Evolutionary conservation across 2,113 vertebrate species (phyloP).

Genomic region (Campylomormyrus numenius): DNA sequence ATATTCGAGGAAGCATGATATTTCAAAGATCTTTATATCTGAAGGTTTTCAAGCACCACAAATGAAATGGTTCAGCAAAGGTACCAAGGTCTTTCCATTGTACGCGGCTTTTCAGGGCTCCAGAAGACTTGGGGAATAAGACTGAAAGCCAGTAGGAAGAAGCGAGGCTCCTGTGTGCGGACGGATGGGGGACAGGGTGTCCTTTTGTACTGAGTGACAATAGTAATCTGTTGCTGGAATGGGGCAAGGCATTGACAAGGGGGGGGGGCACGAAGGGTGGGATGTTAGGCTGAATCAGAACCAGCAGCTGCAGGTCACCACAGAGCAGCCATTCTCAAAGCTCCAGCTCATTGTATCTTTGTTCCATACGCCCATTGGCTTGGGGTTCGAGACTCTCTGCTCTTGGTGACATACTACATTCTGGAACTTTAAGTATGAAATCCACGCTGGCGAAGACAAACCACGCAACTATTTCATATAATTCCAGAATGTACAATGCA

Average conservation of each 20-base stretch:
- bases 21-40: background rate
- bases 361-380: background rate
- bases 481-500: background rate
- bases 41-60: background rate
- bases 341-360: background rate
- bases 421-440: background rate
- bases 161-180: background rate
- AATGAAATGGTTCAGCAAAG: background rate
- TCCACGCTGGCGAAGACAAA: background rate
- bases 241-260: background rate
- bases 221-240: slow-evolving; percentile 11
- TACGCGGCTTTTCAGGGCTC: background rate
- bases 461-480: background rate
- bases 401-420: background rate
- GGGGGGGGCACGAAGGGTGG: background rate
- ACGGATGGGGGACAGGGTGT: background rate
- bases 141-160: background rate
- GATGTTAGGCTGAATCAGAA: background rate
- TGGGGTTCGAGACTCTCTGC: background rate
- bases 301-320: slow-evolving; percentile 1
- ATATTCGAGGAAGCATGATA: background rate
- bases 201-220: slow-evolving; percentile 21
- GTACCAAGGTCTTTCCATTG: background rate
- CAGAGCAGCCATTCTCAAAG: slow-evolving; percentile 15
- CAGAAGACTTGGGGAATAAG: background rate